These are phyloP conservation scores for Leptobrachium leishanense DNA, from an alignment of 2,113 vertebrate genomes.

Conservation along the genomic window DNA sequence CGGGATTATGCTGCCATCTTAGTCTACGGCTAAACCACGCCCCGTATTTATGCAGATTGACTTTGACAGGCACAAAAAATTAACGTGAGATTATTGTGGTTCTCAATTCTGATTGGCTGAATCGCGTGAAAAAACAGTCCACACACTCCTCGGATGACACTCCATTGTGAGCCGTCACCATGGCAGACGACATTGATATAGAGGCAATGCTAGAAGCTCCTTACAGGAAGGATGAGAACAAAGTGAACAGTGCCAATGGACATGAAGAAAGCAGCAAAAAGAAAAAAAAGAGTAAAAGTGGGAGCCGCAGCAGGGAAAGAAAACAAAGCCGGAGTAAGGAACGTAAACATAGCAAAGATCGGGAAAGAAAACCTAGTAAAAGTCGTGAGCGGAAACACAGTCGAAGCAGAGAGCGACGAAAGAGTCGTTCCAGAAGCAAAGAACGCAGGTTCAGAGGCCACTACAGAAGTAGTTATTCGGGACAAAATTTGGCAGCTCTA, in stretches of 20 bases:
- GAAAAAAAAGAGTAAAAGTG: conserved; percentile 90
- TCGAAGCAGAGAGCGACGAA: conserved; percentile 86
- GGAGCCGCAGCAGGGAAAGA: conserved; percentile 86
- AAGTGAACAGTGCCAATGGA: conserved; percentile 86
- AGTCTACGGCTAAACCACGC: too few relatives aligned
- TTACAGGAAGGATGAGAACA: conserved; percentile 96
- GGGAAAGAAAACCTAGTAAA: conserved; percentile 82
- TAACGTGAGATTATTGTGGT: too few relatives aligned
- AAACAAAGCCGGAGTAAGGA: conserved; percentile 87
- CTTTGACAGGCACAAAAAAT: too few relatives aligned
- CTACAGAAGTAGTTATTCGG: conserved; percentile 85
- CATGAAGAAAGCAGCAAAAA: conserved; percentile 92
- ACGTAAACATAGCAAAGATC: conserved; percentile 79
- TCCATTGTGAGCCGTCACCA: conserved; percentile 77
- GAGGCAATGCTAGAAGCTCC: conserved; percentile 99
- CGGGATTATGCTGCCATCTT: too few relatives aligned
- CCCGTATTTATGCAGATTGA: too few relatives aligned
- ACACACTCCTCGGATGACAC: too few relatives aligned
- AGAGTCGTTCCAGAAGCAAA: conserved; percentile 82
- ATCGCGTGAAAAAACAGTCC: too few relatives aligned
- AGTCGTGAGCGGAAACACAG: conserved; percentile 84
- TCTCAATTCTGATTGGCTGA: too few relatives aligned
- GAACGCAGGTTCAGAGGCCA: conserved; percentile 84
- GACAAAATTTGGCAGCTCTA: too few relatives aligned
- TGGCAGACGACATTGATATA: conserved; percentile 99